Conservation (phyloP, 1,140 invertebrate genomes). For the Drosophila teissieri region DNA sequence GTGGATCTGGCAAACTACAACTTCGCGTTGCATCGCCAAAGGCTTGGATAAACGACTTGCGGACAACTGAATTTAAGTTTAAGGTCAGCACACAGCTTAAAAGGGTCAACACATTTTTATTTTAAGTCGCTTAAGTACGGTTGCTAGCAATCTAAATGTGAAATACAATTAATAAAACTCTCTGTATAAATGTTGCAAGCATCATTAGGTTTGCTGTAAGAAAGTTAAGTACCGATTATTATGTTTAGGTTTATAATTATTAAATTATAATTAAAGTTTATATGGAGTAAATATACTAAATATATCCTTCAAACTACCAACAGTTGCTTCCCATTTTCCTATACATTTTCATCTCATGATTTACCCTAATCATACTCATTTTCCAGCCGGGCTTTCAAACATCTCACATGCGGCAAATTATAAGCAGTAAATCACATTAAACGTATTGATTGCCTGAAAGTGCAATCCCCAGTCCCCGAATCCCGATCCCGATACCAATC, state of each 20-base stretch:
- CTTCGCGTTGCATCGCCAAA: background rate
- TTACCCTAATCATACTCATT: constrained; percentile 43
- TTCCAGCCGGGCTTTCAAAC: constrained; percentile 17
- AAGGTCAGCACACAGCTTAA: background rate
- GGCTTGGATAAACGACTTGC: constrained; percentile 8
- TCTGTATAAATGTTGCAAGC: no score
- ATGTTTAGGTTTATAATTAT: no score
- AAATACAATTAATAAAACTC: no score
- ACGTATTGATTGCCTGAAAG: constrained; percentile 78
- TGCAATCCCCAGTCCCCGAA: constrained; percentile 22
- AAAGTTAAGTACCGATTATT: no score
- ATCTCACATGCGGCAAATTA: constrained; percentile 48
- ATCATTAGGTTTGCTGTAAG: no score
- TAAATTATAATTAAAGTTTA: no score
- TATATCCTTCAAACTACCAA: background rate
- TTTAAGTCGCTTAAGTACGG: no score
- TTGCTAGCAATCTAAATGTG: no score
- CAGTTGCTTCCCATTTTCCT: background rate
- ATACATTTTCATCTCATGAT: constrained; percentile 11
- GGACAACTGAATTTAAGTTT: constrained; percentile 21
- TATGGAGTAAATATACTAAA: no score
- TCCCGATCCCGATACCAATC: background rate
- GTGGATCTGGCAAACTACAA: background rate
- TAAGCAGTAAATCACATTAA: constrained; percentile 79
- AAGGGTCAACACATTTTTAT: background rate